Evolutionary conservation across 1,140 invertebrate genomes (phyloP).

Genomic region (Aphelinus atriplicis): DNA sequence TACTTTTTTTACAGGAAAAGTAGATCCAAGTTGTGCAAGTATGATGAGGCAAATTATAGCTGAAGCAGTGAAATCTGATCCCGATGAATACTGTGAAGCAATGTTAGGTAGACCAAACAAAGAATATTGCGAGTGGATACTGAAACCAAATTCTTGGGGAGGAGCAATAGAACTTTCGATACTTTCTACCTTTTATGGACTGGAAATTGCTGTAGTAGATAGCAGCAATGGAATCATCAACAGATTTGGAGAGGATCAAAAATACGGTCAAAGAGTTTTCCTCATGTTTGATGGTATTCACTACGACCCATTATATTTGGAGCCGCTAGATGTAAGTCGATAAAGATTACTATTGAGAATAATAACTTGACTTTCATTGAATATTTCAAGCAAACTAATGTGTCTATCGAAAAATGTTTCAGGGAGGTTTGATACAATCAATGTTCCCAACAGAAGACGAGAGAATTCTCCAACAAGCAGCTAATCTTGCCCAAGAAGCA

Average conservation of each 20-base stretch:
- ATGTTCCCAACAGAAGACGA: slow-evolving; percentile 83
- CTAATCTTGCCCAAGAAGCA: slow-evolving; percentile 86
- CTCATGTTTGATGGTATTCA: slow-evolving; percentile 96
- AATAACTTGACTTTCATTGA: background rate
- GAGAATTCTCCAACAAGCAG: slow-evolving; percentile 78
- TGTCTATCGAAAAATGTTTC: slow-evolving; percentile 34
- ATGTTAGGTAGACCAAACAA: slow-evolving; percentile 86
- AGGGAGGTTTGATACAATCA: slow-evolving; percentile 78
- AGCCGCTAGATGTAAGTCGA: slow-evolving; percentile 71
- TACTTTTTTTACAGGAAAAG: slow-evolving; percentile 69
- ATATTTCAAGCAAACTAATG: slow-evolving; percentile 19
- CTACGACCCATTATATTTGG: slow-evolving; percentile 92
- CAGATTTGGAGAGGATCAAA: slow-evolving; percentile 92
- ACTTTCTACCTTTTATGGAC: slow-evolving; percentile 85
- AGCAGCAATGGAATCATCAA: slow-evolving; percentile 90
- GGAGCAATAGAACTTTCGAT: slow-evolving; percentile 94
- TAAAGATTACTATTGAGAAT: background rate
- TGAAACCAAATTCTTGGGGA: slow-evolving; percentile 88
- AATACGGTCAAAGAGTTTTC: slow-evolving; percentile 85
- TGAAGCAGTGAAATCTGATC: slow-evolving; percentile 79
- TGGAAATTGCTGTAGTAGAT: slow-evolving; percentile 95
- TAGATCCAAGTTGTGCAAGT: slow-evolving; percentile 76
- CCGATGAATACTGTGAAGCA: slow-evolving; percentile 83
- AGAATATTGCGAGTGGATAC: slow-evolving; percentile 91
- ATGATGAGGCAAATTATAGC: slow-evolving; percentile 89